A percentile compares a stretch with the other conserved stretches of the same genome.
These are phyloP conservation scores for Caradrina kadenii DNA, from an alignment of 2,888 invertebrate species.

Conservation along the genomic window DNA sequence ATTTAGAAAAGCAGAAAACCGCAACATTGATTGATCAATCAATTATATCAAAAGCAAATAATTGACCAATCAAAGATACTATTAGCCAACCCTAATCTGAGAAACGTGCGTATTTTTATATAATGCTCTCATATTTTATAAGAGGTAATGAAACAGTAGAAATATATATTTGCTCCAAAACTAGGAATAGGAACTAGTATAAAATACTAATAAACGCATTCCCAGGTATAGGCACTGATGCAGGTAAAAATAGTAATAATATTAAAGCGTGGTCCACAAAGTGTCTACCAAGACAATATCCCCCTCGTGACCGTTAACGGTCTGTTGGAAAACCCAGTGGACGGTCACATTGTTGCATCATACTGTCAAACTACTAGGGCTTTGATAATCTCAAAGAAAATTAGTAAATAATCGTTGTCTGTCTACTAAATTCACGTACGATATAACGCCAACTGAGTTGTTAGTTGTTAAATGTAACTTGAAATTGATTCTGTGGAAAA, in stretches of 20 bases:
- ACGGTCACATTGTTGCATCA: slow-evolving; percentile 35
- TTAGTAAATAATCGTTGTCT: background rate
- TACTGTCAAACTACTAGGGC: slow-evolving; percentile 7
- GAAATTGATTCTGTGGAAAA: slow-evolving; percentile 43
- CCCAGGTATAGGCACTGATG: background rate
- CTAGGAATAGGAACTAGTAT: background rate
- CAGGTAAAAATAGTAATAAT: slow-evolving; percentile 12
- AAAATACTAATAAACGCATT: background rate
- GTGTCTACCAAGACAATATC: slow-evolving; percentile 23
- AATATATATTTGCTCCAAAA: too few relatives aligned
- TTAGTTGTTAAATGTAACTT: slow-evolving; percentile 17
- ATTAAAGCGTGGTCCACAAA: slow-evolving; percentile 1
- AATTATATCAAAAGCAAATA: slow-evolving; percentile 50
- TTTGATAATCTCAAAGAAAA: background rate
- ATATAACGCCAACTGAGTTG: background rate
- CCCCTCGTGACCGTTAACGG: slow-evolving; percentile 43
- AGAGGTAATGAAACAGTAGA: background rate
- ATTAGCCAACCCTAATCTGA: slow-evolving; percentile 27
- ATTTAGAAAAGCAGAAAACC: slow-evolving; percentile 32
- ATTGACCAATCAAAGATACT: slow-evolving; percentile 42
- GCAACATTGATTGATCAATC: slow-evolving; percentile 45
- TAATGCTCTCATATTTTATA: slow-evolving; percentile 22
- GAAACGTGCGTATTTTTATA: slow-evolving; percentile 41
- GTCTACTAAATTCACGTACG: background rate
- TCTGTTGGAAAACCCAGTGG: slow-evolving; percentile 39